Base-by-base conservation (phyloP, 2,113 vertebrate genomes). In the Cisticola juncidis region DNA sequence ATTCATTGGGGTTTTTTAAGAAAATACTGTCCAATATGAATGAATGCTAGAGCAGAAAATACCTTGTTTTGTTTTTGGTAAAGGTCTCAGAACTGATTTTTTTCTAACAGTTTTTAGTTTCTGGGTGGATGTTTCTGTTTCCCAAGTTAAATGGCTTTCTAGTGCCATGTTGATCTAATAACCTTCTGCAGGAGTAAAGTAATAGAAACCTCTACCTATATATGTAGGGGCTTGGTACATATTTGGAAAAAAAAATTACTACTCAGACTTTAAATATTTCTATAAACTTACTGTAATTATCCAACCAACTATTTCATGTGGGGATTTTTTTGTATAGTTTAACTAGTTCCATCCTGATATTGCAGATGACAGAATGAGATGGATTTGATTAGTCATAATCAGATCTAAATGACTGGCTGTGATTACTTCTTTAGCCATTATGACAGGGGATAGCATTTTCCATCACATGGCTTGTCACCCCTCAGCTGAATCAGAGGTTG, bases 401-500 rank as follows among this genome's bases (percentile, higher is more conserved):
- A 65, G 50, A 86, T 69, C n/a, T 35, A 25, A 69, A 70, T 31
- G 33, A 14, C 36, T 78, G 44, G 4, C n/a, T 69, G 5, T 69
- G 36, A 56, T 77, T 91, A 18, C 28, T 77, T 35, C 54, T 90
- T 68, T 53, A 64, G 18, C 47, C 8, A 14, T 70, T 36, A 9
- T 29, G 28, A 74, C 8, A 61, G 5, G 40, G 81, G 31, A 38
- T 68, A 23, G 16, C 16, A 47, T 74, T 81, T 87, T 44, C 21
- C 35, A 0, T 81, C 1, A 2, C 7, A 10, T 29, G 62, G 29
- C 5, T 45, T 84, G 17, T 76, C 40, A 69, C 10, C 13, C 8
- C 8, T 77, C 36, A 53, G 31, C n/a, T 92, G 28, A 35, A 26
- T 66, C 23, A 28, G 35, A 62, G 13, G 5, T 0, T 48, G n/a